Conservation (phyloP, 1,140 invertebrate genomes). For the Portunus trituberculatus region DNA sequence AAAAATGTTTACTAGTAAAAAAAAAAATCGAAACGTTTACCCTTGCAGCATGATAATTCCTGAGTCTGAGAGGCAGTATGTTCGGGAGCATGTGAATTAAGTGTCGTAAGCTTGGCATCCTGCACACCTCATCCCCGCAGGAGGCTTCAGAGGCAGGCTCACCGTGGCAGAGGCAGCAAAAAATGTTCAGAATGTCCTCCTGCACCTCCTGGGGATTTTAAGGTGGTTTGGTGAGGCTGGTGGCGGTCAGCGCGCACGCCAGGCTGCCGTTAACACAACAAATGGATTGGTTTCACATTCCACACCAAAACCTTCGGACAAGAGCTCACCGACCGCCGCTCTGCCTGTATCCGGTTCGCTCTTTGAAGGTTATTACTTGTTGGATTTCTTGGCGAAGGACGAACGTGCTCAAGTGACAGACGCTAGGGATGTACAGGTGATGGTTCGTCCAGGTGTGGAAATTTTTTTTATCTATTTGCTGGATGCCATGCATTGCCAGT, state of each 20-base stretch:
- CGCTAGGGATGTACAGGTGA: neutral
- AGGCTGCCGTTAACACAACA: conserved; percentile 20
- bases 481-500: too few species aligned
- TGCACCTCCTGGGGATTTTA: neutral
- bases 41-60: too few species aligned
- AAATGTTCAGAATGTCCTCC: neutral
- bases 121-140: neutral
- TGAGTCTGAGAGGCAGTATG: too few species aligned
- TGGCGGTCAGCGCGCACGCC: neutral
- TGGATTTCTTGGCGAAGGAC: neutral
- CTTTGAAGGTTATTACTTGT: neutral
- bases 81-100: too few species aligned
- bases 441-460: neutral
- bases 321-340: neutral
- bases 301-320: neutral
- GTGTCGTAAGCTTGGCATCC: neutral
- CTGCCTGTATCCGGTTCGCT: neutral
- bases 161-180: neutral
- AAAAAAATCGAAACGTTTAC: too few species aligned
- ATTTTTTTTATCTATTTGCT: neutral
- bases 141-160: neutral
- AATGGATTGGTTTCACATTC: conserved; percentile 22
- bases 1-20: too few species aligned
- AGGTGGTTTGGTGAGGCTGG: neutral
- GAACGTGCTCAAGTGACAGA: neutral